Evolutionary conservation across 1,140 invertebrate species (phyloP), one percentile per base, ranked within the genome.

Genomic region (Agrypnia vestita): DNA sequence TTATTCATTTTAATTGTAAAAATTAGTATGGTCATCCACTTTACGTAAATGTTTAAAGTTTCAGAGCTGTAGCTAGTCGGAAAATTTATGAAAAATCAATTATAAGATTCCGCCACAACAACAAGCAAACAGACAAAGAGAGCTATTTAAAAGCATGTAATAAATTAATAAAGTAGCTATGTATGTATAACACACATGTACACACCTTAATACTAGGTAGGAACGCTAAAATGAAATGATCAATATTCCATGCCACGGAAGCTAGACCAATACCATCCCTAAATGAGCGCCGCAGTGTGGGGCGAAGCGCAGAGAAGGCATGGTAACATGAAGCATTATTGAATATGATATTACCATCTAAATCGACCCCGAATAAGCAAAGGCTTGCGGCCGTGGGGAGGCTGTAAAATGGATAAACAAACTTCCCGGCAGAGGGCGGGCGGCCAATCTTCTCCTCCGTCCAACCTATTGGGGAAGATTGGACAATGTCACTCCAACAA

Each of bases 301-400:
- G 13, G 35, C 9, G 10, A 3, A 35, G 15, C 17, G 19, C 43
- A 10, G 21, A 17, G 43, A 17, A 15, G 44, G 44, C 19, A n/a
- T 69, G n/a, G 15, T 47, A 69, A 19, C 44, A 46, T 11, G 44
- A 47, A 47, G 64, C 44, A 12, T 69, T 69, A 69, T 69, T 69
- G 64, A 69, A 69, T 69, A 44, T 69, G 43, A 49, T 69, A 69
- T 49, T 69, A 49, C 43, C 64, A 67, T 67, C 64, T 69, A 69
- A 49, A 69, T 49, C 64, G 44, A 46, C 64, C 25, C 64, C n/a
- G 64, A 69, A 69, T 69, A 47, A 69, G 44, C 64, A 47, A 46
- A 69, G 11, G 11, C 8, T 51, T 15, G n/a, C n/a, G n/a, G 13
- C 64, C 43, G n/a, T 10, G 44, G 64, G 64, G 64, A 69, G 44